Base-by-base conservation (phyloP, 2,888 invertebrate genomes). In the Actias luna region DNA sequence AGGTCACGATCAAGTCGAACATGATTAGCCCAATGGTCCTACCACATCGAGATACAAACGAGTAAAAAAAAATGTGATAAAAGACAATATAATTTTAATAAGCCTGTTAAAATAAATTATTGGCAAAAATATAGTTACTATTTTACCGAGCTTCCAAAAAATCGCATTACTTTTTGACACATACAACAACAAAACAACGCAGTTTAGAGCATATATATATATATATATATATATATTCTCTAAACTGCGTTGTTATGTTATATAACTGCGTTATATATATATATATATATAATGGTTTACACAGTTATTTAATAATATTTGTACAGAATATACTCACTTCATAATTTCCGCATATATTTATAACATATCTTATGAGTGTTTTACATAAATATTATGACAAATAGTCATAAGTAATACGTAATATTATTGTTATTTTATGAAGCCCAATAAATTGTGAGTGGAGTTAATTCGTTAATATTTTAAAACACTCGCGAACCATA, bases 321-420 rank as follows among this genome's bases (percentile, higher is more conserved):
- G 22, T 10, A 12, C 22, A 50, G 25, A 25, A 25, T 50, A 25
- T 12, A 25, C 12, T 10, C 52, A 55, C 29, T 31, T 35, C 35
- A 61, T 36, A 46, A 61, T 52, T 52, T 25, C 35, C 36, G 50
- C 62, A 46, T 62, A 33, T 63, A 55, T 52, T 27, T 39, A 22
- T n/a, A 16, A 29, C 5, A 31, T 55, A 36, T 7, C 39, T n/a
- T 18, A 29, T 35, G 18, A 59, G 22, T 58, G 8, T 18, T 59
- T 59, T 52, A 18, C n/a, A 18, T n/a, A 27, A 27, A 39, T 59
- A 59, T 55, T 18, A 50, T 31, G 59, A 59, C 31, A 59, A 42
- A 46, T 7, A 29, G 1, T 16, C n/a, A n/a, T 55, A 29, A 55
- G 29, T 29, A n/a, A 29, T 27, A n/a, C 14, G 5, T 55, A 55